Conservation (phyloP, 2,888 invertebrate genomes). For the Plemyria rubiginata region DNA sequence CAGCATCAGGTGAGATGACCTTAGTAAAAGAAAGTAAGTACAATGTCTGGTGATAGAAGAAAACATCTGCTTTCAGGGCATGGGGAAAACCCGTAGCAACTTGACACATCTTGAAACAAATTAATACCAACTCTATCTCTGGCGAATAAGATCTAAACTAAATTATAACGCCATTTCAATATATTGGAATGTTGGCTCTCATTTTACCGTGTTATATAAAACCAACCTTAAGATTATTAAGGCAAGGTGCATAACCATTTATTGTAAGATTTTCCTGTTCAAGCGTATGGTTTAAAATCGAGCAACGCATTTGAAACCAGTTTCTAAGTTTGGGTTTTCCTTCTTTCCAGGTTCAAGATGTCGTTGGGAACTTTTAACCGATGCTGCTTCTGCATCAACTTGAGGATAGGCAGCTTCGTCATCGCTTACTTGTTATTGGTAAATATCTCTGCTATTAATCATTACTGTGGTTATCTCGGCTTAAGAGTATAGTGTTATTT, state of each 20-base stretch:
- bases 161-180: background rate
- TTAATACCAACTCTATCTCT: conserved; percentile 3
- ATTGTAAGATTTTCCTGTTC: background rate
- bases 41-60: too few species aligned
- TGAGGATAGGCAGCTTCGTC: conserved; percentile 42
- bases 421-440: conserved; percentile 44
- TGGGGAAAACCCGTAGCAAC: conserved; percentile 7
- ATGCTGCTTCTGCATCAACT: conserved; percentile 43
- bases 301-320: conserved; percentile 13
- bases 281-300: conserved; percentile 1
- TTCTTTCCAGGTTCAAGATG: conserved; percentile 31
- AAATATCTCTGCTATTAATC: too few species aligned
- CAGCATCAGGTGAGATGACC: too few species aligned
- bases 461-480: too few species aligned
- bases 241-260: background rate
- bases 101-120: background rate
- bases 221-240: background rate
- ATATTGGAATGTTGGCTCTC: background rate
- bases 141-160: background rate
- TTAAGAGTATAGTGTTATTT: too few species aligned
- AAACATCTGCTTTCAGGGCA: background rate
- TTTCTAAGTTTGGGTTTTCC: conserved; percentile 6
- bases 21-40: too few species aligned
- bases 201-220: background rate
- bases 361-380: conserved; percentile 33